Conservation (phyloP, 2,797 vertebrate genomes). For the Margarornis squamiger region DNA sequence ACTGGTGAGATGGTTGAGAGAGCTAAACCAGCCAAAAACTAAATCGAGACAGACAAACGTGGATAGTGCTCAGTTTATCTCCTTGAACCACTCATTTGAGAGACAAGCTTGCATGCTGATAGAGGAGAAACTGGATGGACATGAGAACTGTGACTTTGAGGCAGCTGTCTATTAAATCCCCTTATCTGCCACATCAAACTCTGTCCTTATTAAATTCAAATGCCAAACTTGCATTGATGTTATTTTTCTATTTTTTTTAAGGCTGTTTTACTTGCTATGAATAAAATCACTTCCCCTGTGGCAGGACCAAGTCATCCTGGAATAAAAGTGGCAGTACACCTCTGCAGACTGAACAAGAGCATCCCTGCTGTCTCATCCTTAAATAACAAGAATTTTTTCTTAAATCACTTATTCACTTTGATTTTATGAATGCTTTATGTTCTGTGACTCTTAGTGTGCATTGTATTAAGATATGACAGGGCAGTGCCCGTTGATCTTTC, state of each 20-base stretch:
- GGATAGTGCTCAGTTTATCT: neutral
- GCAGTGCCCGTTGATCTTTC: neutral
- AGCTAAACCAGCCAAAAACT: neutral
- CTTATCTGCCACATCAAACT: neutral
- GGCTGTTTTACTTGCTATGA: neutral
- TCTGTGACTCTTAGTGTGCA: neutral
- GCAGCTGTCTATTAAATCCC: neutral
- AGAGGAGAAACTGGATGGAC: neutral
- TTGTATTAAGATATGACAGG: neutral
- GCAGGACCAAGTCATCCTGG: neutral
- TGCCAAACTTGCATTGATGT: neutral
- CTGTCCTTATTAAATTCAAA: neutral
- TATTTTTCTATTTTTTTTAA: neutral
- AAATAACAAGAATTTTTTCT: neutral
- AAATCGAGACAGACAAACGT: neutral
- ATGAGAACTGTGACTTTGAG: neutral
- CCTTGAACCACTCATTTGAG: neutral
- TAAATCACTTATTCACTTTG: neutral
- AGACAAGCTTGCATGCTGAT: neutral
- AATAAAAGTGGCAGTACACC: neutral
- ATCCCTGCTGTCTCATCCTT: constrained; percentile 1
- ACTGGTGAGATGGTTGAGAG: neutral
- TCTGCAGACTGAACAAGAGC: neutral
- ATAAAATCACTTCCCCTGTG: neutral
- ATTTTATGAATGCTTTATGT: constrained; percentile 27